A percentile compares a stretch with the other conserved stretches of the same genome.
These are phyloP conservation scores for Acrocyrtus sp. DNA, from an alignment of 2,888 invertebrate species.

Conservation along the genomic window DNA sequence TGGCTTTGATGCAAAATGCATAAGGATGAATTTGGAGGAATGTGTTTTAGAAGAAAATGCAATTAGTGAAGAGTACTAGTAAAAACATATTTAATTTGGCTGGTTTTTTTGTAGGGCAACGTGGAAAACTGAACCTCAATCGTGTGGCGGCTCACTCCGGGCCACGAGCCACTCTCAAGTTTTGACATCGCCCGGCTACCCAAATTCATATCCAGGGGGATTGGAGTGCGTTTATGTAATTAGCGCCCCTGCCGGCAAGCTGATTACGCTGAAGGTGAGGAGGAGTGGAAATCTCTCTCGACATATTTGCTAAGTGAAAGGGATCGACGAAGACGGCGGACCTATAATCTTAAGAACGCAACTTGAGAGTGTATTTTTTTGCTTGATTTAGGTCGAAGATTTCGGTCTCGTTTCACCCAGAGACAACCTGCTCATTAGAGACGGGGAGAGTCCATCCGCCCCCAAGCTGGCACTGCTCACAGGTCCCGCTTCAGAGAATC, in stretches of 20 bases:
- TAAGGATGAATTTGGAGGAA: too few relatives aligned
- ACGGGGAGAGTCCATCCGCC: conserved; percentile 89
- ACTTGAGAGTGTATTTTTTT: too few relatives aligned
- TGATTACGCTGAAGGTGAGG: conserved; percentile 85
- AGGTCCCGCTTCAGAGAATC: conserved; percentile 80
- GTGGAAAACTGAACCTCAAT: conserved; percentile 94
- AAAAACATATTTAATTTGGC: too few relatives aligned
- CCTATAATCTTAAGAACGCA: too few relatives aligned
- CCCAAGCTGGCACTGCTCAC: conserved; percentile 85
- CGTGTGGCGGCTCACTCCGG: conserved; percentile 87
- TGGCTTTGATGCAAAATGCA: too few relatives aligned
- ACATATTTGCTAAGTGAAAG: too few relatives aligned
- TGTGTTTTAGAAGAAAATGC: too few relatives aligned
- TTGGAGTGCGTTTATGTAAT: conserved; percentile 94
- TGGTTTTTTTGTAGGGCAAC: conserved; percentile 75
- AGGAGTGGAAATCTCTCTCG: too few relatives aligned
- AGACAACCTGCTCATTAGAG: conserved; percentile 89
- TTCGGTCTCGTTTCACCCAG: conserved; percentile 83
- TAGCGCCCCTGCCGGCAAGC: conserved; percentile 88
- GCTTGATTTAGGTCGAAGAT: conserved; percentile 75
- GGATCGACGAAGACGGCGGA: too few relatives aligned
- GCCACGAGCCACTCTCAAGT: conserved; percentile 91
- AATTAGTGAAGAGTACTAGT: too few relatives aligned
- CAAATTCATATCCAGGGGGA: conserved; percentile 94
- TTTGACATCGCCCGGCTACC: conserved; percentile 90